Percentiles rank a stretch among this genome's conserved stretches.
phyloP scores from a whole-genome alignment of 2,797 vertebrate genomes.

The Neosalanx taihuensis region DNA sequence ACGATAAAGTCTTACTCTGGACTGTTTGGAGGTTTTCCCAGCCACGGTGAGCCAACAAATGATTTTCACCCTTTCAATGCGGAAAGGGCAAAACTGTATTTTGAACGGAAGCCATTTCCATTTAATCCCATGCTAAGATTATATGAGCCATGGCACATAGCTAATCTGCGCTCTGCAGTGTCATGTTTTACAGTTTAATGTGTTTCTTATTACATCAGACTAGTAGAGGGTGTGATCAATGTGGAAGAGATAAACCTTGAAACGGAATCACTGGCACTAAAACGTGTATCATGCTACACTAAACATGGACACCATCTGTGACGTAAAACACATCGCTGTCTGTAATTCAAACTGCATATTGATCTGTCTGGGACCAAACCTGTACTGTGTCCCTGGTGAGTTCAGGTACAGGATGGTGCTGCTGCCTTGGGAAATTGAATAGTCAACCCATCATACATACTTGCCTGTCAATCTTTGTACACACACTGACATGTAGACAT shows the following conservation, averaged over 20 bases:
- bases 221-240: background rate
- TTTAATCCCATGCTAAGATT: background rate
- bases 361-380: background rate
- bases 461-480: background rate
- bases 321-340: background rate
- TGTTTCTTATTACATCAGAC: background rate
- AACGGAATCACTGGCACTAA: background rate
- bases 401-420: too few relatives aligned
- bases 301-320: background rate
- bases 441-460: background rate
- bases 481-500: background rate
- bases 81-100: slow-evolving; percentile 3
- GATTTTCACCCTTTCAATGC: slow-evolving; percentile 12
- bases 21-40: slow-evolving; percentile 13
- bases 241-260: slow-evolving; percentile 1
- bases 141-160: background rate
- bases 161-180: background rate
- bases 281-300: background rate
- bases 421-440: background rate
- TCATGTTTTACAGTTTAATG: slow-evolving; percentile 8
- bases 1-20: slow-evolving; percentile 7
- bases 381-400: background rate
- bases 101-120: background rate
- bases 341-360: slow-evolving; percentile 12
- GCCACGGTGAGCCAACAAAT: slow-evolving; percentile 1